Evolutionary conservation across 92 coral and sea anemone species (phyloP).

Genomic region (Porites evermanni): DNA sequence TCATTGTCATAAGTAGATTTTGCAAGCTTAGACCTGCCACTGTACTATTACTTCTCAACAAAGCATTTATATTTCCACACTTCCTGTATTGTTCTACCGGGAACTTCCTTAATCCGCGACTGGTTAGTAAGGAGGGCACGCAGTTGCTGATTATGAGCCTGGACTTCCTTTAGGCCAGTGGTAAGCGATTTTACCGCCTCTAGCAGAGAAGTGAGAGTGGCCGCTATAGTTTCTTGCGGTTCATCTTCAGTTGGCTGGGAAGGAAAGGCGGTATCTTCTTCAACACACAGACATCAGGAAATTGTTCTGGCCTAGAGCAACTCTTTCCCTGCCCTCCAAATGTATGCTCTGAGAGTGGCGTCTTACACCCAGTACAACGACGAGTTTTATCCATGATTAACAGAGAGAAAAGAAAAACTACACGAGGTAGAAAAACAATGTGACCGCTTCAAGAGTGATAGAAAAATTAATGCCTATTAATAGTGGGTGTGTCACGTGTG

Average conservation of each 20-base stretch:
- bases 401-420: neutral
- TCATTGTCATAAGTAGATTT: no score
- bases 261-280: constrained; percentile 19
- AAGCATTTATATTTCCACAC: no score
- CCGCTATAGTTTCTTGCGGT: neutral
- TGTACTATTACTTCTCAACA: no score
- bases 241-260: neutral
- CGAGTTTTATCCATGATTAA: constrained; percentile 12
- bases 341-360: constrained; percentile 6
- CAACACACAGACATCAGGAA: neutral
- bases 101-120: neutral
- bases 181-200: constrained; percentile 20
- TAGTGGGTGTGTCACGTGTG: constrained; percentile 24
- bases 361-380: constrained; percentile 22
- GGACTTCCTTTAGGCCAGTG: constrained; percentile 13
- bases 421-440: constrained; percentile 8
- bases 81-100: neutral
- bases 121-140: neutral
- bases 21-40: no score
- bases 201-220: constrained; percentile 9
- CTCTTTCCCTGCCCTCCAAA: constrained; percentile 1
- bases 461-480: constrained; percentile 16
- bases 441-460: constrained; percentile 8
- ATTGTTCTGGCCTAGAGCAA: constrained; percentile 10
- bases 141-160: constrained; percentile 28